Evolutionary conservation across 1,140 invertebrate species (phyloP).

Genomic region (Stegodyphus dumicola): DNA sequence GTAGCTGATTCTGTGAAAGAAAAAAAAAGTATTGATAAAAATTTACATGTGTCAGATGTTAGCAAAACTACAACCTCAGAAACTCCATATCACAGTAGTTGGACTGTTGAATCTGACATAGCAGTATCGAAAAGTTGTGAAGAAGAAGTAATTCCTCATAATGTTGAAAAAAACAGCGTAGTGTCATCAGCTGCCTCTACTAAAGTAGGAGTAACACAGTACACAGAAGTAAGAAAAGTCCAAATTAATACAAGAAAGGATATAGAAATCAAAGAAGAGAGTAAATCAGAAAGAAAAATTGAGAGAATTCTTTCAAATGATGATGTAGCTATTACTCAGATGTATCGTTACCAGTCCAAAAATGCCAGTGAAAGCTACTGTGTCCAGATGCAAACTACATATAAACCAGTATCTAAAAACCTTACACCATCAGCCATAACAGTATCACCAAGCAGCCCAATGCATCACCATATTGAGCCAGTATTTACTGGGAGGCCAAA

Average conservation of each 20-base stretch:
- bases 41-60: neutral
- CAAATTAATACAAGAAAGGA: conserved; percentile 60
- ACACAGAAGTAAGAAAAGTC: conserved; percentile 62
- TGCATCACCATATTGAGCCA: conserved; percentile 5
- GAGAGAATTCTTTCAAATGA: conserved; percentile 58
- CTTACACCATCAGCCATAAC: conserved; percentile 13
- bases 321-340: conserved; percentile 61
- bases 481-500: neutral
- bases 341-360: conserved; percentile 62
- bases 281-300: conserved; percentile 60
- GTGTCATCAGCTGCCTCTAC: conserved; percentile 30
- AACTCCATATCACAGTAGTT: conserved; percentile 2
- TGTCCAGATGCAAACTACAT: conserved; percentile 62
- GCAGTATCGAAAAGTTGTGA: neutral
- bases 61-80: neutral
- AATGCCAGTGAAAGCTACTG: conserved; percentile 60
- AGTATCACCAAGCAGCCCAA: neutral
- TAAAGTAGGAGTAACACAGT: conserved; percentile 51
- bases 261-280: conserved; percentile 52
- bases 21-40: neutral
- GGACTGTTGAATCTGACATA: conserved; percentile 9
- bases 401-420: conserved; percentile 42
- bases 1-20: neutral
- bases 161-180: conserved; percentile 8
- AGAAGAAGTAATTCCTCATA: neutral